Evolutionary conservation across 2,113 vertebrate genomes (phyloP).

Genomic region (Petrocephalus microphthalmus): DNA sequence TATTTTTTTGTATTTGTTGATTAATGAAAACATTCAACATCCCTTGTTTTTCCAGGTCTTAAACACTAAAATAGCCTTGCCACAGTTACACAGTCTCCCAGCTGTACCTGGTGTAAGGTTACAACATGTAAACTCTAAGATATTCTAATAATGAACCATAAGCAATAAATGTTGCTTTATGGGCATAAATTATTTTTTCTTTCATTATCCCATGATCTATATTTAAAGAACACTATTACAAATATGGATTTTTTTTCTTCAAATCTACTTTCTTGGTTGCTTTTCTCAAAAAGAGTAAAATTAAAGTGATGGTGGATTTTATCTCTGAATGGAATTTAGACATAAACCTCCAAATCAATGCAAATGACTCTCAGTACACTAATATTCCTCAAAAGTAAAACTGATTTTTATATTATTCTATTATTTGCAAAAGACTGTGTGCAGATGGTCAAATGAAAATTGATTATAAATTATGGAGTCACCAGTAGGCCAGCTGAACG

Average conservation of each 20-base stretch:
- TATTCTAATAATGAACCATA: neutral
- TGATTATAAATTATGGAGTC: constrained; percentile 47
- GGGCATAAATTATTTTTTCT: neutral
- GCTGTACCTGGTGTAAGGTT: neutral
- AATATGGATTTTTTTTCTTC: neutral
- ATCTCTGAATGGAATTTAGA: neutral
- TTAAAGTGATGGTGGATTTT: neutral
- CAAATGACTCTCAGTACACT: constrained; percentile 31
- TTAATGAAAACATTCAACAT: neutral
- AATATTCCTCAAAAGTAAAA: constrained; percentile 34
- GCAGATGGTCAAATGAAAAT: constrained; percentile 45
- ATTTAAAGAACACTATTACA: neutral
- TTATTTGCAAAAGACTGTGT: constrained; percentile 35
- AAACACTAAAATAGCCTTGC: neutral
- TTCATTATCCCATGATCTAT: neutral
- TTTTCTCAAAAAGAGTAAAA: neutral
- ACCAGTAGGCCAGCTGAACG: constrained; percentile 42
- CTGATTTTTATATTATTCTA: constrained; percentile 38
- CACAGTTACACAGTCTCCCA: neutral
- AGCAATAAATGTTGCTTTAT: neutral
- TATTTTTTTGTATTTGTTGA: neutral
- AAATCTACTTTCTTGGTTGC: neutral
- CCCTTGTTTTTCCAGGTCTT: neutral
- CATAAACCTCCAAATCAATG: neutral
- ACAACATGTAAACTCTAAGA: neutral